Conservation (phyloP, 2,888 invertebrate species). For the Tipula helvola region DNA sequence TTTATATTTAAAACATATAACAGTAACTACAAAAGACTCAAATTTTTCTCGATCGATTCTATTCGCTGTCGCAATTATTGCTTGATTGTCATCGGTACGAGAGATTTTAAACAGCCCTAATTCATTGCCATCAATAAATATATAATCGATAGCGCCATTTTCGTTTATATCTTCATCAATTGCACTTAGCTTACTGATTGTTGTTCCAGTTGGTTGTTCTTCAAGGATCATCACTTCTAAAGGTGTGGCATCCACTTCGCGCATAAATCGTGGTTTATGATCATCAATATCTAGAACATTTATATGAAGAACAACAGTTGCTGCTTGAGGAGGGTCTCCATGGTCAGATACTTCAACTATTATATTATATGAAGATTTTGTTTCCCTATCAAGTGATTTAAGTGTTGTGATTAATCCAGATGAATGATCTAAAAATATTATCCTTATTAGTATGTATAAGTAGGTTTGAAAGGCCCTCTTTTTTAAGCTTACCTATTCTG, state of each 20-base stretch:
- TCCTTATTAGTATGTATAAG: background rate
- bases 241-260: slow-evolving; percentile 52
- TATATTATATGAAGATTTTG: slow-evolving; percentile 58
- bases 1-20: slow-evolving; percentile 55
- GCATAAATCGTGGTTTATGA: slow-evolving; percentile 57
- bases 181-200: slow-evolving; percentile 55
- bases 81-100: slow-evolving; percentile 50
- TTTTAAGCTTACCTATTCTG: slow-evolving; percentile 38
- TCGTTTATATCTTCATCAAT: slow-evolving; percentile 62
- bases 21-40: slow-evolving; percentile 45
- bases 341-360: slow-evolving; percentile 66
- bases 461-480: background rate
- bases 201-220: slow-evolving; percentile 50
- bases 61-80: slow-evolving; percentile 45
- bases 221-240: slow-evolving; percentile 49
- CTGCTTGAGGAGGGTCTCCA: slow-evolving; percentile 64
- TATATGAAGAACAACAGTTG: slow-evolving; percentile 55
- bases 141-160: slow-evolving; percentile 63
- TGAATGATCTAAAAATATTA: slow-evolving; percentile 38
- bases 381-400: slow-evolving; percentile 58
- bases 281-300: slow-evolving; percentile 64
- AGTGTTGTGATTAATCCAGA: slow-evolving; percentile 62
- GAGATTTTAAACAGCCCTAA: slow-evolving; percentile 48
- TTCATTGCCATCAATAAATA: slow-evolving; percentile 61
- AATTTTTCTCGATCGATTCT: slow-evolving; percentile 53